Percentiles rank a stretch among this genome's conserved stretches.
Evolutionary conservation across 2,797 vertebrate species (phyloP).

Genomic region (Sebastiscus tertius): DNA sequence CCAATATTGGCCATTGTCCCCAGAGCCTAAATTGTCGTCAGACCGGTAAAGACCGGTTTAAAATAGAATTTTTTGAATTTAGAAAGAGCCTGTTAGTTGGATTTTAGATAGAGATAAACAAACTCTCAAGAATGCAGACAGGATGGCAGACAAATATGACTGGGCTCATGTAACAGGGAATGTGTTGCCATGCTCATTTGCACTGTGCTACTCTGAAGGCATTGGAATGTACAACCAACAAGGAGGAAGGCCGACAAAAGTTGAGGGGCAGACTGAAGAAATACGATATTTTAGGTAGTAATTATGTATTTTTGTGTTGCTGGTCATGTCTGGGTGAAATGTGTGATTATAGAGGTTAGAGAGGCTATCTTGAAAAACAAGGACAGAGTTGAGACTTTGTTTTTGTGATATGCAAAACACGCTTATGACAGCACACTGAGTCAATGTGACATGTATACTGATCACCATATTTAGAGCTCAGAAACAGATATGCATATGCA

Average conservation of each 20-base stretch:
- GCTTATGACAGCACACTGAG: too few species aligned
- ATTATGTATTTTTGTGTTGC: background rate
- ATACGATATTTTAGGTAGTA: background rate
- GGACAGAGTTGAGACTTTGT: background rate
- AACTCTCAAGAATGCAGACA: background rate
- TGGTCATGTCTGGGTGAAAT: background rate
- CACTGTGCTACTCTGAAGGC: background rate
- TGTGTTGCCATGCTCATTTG: slow-evolving; percentile 1
- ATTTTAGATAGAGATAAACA: background rate
- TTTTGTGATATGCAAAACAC: too few species aligned
- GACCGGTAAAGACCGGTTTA: background rate
- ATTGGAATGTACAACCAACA: background rate
- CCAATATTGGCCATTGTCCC: background rate
- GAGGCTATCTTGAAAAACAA: background rate
- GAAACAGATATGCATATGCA: background rate
- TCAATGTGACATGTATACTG: background rate
- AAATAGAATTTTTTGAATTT: background rate
- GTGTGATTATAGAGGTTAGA: background rate
- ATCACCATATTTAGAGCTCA: background rate
- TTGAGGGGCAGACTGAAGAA: background rate
- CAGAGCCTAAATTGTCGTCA: background rate
- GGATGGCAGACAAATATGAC: background rate
- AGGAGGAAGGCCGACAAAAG: background rate
- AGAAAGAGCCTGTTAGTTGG: background rate
- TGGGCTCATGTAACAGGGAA: background rate